Base-by-base conservation (phyloP, 1,140 invertebrate genomes). In the Drosophila pseudoobscura region DNA sequence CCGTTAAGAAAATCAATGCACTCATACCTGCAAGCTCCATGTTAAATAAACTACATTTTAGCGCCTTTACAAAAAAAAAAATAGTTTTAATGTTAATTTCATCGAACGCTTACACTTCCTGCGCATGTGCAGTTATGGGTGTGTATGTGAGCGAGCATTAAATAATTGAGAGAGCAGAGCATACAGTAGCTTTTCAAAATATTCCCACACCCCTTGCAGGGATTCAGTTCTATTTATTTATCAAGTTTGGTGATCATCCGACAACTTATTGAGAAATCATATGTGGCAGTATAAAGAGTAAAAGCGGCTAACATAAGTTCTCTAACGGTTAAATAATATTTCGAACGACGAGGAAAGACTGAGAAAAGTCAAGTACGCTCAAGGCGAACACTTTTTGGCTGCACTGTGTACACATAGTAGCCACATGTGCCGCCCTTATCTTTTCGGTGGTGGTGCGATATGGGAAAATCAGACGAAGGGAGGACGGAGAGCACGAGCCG, bases 111-210 rank as follows among this genome's bases (percentile, higher is more conserved):
- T 39, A 46, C 39, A 52, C 49, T 78, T 88, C 78, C 82, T 88
- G 83, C 82, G 82, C 82, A 87, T 87, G 82, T 88, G 74, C 78
- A 44, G 60, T 71, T 49, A 45, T 8, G 24, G 44, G 15, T 56
- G 71, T 73, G 43, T 66, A 54, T 44, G 66, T 72, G 80, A 82
- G 74, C 55, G 78, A 44, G 15, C 66, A 65, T 75, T 29, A 31
- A 35, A 17, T 35, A 31, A 29, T 20, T 53, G 53, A 44, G 54
- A 56, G 43, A 26, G 24, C 43, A 53, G 45, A 74, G 55, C 3
- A 6, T 39, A 75, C 71, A 75, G 53, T 75, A 51, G 13, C 6
- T 9, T 1, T 13, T 15, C 8, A n/a, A 52, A 35, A 17, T 45
- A 22, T 31, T 6, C 20, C n/a, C 6, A 8, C 51, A 39, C 35